Percentiles rank a stretch among this genome's conserved stretches.
Evolutionary conservation across 2,113 vertebrate species (phyloP).

Genomic region (Lycaon pictus): DNA sequence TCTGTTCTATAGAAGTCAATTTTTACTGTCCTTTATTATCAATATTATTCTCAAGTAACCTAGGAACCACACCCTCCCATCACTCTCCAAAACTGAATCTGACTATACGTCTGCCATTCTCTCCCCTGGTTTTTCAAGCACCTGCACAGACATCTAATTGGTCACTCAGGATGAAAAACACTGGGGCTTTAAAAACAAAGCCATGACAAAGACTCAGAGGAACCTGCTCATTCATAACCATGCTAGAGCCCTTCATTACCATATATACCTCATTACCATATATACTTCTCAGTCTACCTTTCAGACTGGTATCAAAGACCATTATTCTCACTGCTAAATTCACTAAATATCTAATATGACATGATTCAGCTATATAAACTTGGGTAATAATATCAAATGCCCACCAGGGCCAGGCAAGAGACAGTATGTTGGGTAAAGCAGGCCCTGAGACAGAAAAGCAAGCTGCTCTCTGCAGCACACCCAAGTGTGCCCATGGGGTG

Average conservation of each 20-base stretch:
- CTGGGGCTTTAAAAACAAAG: not conserved
- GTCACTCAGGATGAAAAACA: not conserved
- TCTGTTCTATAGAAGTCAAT: not conserved
- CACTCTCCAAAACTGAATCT: not conserved
- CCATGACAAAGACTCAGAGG: not conserved
- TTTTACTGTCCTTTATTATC: conserved; percentile 25
- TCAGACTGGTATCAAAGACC: not conserved
- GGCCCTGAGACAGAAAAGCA: not conserved
- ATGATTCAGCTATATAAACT: not conserved
- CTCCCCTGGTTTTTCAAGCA: not conserved
- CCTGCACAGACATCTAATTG: not conserved
- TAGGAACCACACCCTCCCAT: not conserved
- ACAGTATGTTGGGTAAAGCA: not conserved
- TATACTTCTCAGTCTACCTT: not conserved
- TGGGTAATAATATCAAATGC: not conserved
- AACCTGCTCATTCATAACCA: not conserved
- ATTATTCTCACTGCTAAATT: not conserved
- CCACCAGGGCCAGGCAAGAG: not conserved
- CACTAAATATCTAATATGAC: not conserved
- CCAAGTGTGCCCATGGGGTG: accelerated
- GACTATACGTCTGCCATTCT: not conserved
- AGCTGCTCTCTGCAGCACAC: not conserved
- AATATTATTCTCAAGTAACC: not conserved
- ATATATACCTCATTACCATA: not conserved
- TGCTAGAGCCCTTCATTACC: not conserved